Conservation (phyloP, 2,888 invertebrate genomes). For the Phrixothrix hirtus region DNA sequence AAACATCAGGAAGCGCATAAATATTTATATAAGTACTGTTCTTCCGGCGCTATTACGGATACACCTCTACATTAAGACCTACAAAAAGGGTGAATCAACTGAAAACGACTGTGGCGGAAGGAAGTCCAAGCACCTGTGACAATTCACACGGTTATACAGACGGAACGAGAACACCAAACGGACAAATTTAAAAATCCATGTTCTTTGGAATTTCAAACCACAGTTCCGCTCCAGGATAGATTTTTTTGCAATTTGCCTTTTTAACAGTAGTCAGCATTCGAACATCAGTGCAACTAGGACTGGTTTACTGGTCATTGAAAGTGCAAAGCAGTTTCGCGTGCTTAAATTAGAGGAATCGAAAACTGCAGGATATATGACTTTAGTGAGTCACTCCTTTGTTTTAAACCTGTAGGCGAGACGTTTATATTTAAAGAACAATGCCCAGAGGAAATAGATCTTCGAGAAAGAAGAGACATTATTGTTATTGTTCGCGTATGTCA, state of each 20-base stretch:
- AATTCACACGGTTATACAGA: slow-evolving; percentile 28
- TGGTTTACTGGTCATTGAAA: no score
- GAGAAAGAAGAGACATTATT: slow-evolving; percentile 15
- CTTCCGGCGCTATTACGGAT: slow-evolving; percentile 11
- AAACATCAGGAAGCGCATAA: no score
- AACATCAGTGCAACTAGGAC: no score
- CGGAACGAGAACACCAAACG: slow-evolving; percentile 8
- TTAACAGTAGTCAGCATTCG: no score
- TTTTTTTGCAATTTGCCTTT: no score
- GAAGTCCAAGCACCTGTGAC: slow-evolving; percentile 32
- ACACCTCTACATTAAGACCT: no score
- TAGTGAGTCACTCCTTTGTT: slow-evolving; percentile 20
- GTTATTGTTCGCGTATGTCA: slow-evolving; percentile 16
- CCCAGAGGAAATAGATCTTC: slow-evolving; percentile 19
- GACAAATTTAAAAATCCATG: neutral
- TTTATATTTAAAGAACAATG: slow-evolving; percentile 15
- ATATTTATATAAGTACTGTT: slow-evolving; percentile 2
- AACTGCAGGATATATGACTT: neutral
- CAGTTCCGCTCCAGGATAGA: no score
- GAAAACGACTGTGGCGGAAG: slow-evolving; percentile 20
- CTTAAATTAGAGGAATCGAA: no score
- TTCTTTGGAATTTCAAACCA: no score
- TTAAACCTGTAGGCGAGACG: slow-evolving; percentile 20
- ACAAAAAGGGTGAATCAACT: slow-evolving; percentile 20
- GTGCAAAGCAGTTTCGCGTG: no score